These are phyloP conservation scores for Platichthys flesus DNA, from an alignment of 2,113 vertebrate species.

Conservation along the genomic window DNA sequence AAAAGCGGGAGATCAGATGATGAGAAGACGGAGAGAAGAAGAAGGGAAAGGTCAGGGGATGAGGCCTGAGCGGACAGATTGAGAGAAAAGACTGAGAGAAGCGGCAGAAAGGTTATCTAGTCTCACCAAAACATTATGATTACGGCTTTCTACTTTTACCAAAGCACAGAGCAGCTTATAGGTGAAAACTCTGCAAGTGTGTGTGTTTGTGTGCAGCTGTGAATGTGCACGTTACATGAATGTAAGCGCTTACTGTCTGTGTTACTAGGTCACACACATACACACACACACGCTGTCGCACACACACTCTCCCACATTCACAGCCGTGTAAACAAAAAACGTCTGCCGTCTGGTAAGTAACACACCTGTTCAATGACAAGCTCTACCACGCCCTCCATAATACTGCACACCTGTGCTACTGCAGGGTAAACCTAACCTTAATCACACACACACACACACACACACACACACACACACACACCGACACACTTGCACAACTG, in stretches of 20 bases:
- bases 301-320: constrained; percentile 26
- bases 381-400: constrained; percentile 76
- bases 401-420: constrained; percentile 79
- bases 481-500: constrained; percentile 39
- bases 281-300: constrained; percentile 22
- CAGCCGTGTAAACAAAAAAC: constrained; percentile 57
- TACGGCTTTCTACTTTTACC: constrained; percentile 38
- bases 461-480: constrained; percentile 26
- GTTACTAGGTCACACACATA: constrained; percentile 50
- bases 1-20: constrained; percentile 11
- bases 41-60: constrained; percentile 27
- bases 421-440: constrained; percentile 71
- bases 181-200: constrained; percentile 17
- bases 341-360: constrained; percentile 75
- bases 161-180: constrained; percentile 25
- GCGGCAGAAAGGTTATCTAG: constrained; percentile 57
- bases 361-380: constrained; percentile 80
- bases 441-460: constrained; percentile 49
- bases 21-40: constrained; percentile 1
- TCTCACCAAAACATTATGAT: constrained; percentile 61
- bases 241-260: constrained; percentile 44
- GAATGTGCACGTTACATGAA: constrained; percentile 44
- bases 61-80: constrained; percentile 25
- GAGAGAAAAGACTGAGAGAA: constrained; percentile 26
- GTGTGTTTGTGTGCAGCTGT: constrained; percentile 25